Base-by-base conservation (phyloP, 2,113 vertebrate species). In the Nerophis lumbriciformis region DNA sequence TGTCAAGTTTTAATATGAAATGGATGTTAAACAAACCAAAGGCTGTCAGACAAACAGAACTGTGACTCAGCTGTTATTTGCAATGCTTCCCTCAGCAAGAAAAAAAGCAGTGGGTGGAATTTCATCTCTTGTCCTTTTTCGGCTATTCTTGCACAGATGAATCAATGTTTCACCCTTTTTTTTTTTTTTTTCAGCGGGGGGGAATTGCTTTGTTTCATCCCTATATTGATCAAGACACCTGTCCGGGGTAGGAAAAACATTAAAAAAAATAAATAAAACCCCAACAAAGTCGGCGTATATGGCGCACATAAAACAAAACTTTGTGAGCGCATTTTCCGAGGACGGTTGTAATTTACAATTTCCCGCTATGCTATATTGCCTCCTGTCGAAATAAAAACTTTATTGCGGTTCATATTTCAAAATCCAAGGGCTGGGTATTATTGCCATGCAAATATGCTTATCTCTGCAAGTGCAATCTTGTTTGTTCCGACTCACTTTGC, bases 401-500 rank as follows among this genome's bases (percentile, higher is more conserved):
- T 76, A 70, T 59, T 79, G 57, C 58, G 51, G 60, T 66, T 66
- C 55, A 71, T 61, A 69, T 75, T 67, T 75, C 72, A 69, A 65
- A 78, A 75, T 61, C 72, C 65, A 66, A 64, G 39, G 58, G 66
- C 73, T 77, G 65, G 54, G 50, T 77, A 51, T 76, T 72, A 81
- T 74, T 78, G 63, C 75, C 59, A 73, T 72, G 67, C 61, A 72
- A 73, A 67, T 79, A 72, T 11, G 42, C 67, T 59, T 75, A 68
- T 72, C 67, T 80, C 54, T 45, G 42, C 50, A 56, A 73, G 81
- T 67, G 58, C 75, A 66, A 58, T 72, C 58, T 59, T 71, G 66
- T 79, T 81, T 80, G 74, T 83, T 80, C 71, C 69, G 69, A 42
- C 53, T 77, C 63, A 73, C 71, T 72, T 64, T 58, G 59, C 63